Conservation (phyloP, 2,888 invertebrate species). For the Caenorhabditis plicata region DNA sequence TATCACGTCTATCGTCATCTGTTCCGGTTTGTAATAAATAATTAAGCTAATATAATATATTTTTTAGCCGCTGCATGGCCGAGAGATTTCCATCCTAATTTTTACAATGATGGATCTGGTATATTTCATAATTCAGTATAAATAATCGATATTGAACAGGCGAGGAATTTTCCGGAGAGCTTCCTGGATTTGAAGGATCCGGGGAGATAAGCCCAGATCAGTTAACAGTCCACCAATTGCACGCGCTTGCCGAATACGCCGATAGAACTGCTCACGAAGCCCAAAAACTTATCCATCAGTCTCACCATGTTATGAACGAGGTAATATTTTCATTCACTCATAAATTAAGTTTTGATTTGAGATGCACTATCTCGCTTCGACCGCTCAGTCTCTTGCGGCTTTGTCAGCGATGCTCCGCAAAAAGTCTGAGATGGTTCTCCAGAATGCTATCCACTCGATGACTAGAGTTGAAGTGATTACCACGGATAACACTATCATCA, state of each 20-base stretch:
- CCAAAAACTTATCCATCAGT: constrained; percentile 28
- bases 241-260: constrained; percentile 20
- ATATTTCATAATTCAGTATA: too few relatives aligned
- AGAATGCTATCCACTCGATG: constrained; percentile 12
- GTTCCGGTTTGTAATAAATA: too few relatives aligned
- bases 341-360: constrained; percentile 1
- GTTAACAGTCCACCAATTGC: constrained; percentile 18
- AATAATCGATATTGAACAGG: too few relatives aligned
- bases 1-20: too few relatives aligned
- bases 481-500: neutral
- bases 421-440: constrained; percentile 22
- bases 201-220: constrained; percentile 5
- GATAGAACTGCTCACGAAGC: constrained; percentile 21
- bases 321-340: neutral
- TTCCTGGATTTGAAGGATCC: constrained; percentile 9
- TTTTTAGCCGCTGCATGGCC: too few relatives aligned
- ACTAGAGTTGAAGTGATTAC: constrained; percentile 3
- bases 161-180: constrained; percentile 15
- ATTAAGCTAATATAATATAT: too few relatives aligned
- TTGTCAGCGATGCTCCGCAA: constrained; percentile 12
- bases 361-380: constrained; percentile 25
- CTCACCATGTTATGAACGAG: constrained; percentile 22
- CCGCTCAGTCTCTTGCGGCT: constrained; percentile 24
- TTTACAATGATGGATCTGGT: too few relatives aligned
- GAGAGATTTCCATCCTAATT: too few relatives aligned